Conservation (phyloP, 2,888 invertebrate species). For the Tiphia femorata region DNA sequence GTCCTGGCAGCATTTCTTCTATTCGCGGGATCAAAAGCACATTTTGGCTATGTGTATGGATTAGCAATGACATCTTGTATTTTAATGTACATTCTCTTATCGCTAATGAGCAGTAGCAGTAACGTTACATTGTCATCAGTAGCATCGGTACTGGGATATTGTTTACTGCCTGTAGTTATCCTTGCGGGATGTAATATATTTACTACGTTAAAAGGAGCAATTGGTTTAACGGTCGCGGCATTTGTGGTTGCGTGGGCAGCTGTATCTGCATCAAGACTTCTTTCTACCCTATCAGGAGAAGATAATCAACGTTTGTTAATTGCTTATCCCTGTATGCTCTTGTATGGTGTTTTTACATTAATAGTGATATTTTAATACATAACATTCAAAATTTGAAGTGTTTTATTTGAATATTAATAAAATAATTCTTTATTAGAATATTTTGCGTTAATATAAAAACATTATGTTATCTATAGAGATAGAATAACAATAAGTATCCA, state of each 20-base stretch:
- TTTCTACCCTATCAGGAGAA: slow-evolving; percentile 91
- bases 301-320: slow-evolving; percentile 87
- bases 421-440: background rate
- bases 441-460: background rate
- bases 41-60: slow-evolving; percentile 95
- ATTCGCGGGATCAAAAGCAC: slow-evolving; percentile 82
- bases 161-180: slow-evolving; percentile 91
- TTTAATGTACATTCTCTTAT: slow-evolving; percentile 88
- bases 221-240: slow-evolving; percentile 78
- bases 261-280: slow-evolving; percentile 90
- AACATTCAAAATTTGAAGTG: background rate
- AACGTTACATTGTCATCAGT: slow-evolving; percentile 84
- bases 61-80: slow-evolving; percentile 90
- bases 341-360: slow-evolving; percentile 93
- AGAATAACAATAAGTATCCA: background rate
- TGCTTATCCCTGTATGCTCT: slow-evolving; percentile 93
- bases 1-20: slow-evolving; percentile 77
- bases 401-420: too few species aligned
- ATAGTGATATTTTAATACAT: slow-evolving; percentile 86
- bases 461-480: background rate
- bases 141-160: slow-evolving; percentile 92
- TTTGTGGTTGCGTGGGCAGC: slow-evolving; percentile 89
- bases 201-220: slow-evolving; percentile 79
- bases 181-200: slow-evolving; percentile 85
- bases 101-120: slow-evolving; percentile 83